These are phyloP conservation scores for Chaetophractus vellerosus DNA, from an alignment of 2,797 vertebrate species.

Conservation along the genomic window DNA sequence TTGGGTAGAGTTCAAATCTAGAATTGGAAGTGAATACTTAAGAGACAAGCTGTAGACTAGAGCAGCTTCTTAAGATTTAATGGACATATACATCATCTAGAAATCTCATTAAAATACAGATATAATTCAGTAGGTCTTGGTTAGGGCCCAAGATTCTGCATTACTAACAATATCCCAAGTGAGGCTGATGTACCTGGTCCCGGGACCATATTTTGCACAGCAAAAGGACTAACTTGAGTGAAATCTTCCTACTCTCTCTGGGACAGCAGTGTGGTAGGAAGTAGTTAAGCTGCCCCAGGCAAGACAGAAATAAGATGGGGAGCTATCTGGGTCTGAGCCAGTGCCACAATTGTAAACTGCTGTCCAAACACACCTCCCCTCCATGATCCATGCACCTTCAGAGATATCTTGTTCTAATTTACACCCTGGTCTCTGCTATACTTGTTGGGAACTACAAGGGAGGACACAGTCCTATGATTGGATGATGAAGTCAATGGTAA, in stretches of 20 bases:
- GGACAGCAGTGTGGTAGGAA: not conserved
- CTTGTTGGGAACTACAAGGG: not conserved
- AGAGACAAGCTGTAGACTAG: not conserved
- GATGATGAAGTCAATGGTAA: not conserved
- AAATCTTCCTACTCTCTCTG: not conserved
- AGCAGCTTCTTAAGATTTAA: not conserved
- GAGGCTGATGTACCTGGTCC: not conserved
- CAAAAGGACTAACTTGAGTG: too few relatives aligned
- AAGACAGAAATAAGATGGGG: not conserved
- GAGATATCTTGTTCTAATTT: not conserved
- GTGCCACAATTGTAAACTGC: too few relatives aligned
- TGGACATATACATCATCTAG: not conserved
- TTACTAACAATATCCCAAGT: not conserved
- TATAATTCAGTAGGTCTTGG: not conserved
- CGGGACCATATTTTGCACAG: not conserved
- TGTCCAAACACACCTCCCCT: not conserved
- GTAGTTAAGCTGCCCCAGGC: not conserved
- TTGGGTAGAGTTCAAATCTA: not conserved
- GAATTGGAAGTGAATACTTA: not conserved
- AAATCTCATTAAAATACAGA: not conserved
- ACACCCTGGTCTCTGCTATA: not conserved
- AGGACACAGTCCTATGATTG: not conserved
- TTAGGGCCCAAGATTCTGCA: not conserved
- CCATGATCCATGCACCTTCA: not conserved
- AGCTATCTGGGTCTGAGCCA: not conserved